Evolutionary conservation across 2,113 vertebrate species (phyloP).

Genomic region (Takifugu bimaculatus): DNA sequence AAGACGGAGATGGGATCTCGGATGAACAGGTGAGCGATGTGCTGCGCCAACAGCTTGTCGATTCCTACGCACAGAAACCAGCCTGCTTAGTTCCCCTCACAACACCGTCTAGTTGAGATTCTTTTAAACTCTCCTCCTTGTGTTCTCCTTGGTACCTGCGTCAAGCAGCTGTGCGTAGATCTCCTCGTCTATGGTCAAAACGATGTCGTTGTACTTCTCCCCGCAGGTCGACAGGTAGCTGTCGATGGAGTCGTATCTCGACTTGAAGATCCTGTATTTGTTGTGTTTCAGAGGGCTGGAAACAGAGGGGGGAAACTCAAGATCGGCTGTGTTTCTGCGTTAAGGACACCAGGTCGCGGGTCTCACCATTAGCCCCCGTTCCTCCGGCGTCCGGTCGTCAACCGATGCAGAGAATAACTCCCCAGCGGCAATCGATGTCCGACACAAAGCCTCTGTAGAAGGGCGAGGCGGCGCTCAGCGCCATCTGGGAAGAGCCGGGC

Average conservation of each 20-base stretch:
- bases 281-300: constrained; percentile 92
- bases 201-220: constrained; percentile 97
- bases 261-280: constrained; percentile 95
- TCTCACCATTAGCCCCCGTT: constrained; percentile 89
- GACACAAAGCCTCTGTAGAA: constrained; percentile 96
- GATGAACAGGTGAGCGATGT: constrained; percentile 98
- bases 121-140: background rate
- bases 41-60: constrained; percentile 94
- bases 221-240: constrained; percentile 95
- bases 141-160: constrained; percentile 76
- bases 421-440: constrained; percentile 97
- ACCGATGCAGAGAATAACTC: constrained; percentile 96
- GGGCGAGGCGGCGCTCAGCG: constrained; percentile 91
- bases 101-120: background rate
- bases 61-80: constrained; percentile 78
- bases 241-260: constrained; percentile 97
- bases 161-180: constrained; percentile 87
- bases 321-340: too few species aligned
- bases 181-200: constrained; percentile 90
- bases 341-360: background rate
- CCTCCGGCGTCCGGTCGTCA: constrained; percentile 91
- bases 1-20: constrained; percentile 92
- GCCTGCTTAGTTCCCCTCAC: background rate
- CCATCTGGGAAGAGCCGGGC: constrained; percentile 82
- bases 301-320: constrained; percentile 12